Evolutionary conservation across 2,797 vertebrate species (phyloP), one percentile per base, ranked within the genome.

Genomic region (Sebastes matsubarae): DNA sequence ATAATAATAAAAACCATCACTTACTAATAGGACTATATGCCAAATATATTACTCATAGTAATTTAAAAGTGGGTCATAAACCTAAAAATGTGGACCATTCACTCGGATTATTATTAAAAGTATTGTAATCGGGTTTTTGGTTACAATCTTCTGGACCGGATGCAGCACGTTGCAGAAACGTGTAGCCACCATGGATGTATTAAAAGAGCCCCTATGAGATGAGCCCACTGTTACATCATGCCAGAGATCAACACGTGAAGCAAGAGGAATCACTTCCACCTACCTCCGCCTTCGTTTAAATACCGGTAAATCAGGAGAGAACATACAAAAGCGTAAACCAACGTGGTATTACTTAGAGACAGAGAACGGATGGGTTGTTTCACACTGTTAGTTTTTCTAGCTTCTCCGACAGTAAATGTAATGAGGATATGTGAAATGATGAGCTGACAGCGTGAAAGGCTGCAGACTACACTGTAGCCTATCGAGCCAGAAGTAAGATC

Each of bases 161-260:
- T 12, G 24, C 24, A 22, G 46, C 83, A 89, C 82, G 71, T 87
- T 87, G 50, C 32, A 60, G 12, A 70, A 82, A 86, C 73, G 72
- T 82, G 87, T 22, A 9, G 12, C 27, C 38, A 24, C 0, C 36
- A 36, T 36, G 36, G 36, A 36, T 36, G 36, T 36, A 36, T 36
- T 36, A 36, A 36, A 36, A 13, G 36, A 36, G 20, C 13, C 2
- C 20, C n/a, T 5, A 1, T n/a, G 54, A 8, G 16, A 1, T n/a
- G 54, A 10, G 16, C 8, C 7, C 29, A 22, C 20, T 1, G 12
- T 80, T 72, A 76, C 77, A 50, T 85, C 74, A 77, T 29, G 2
- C 5, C 85, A 85, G 34, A 88, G 81, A 89, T 20, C 16, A 78
- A 42, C 3, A 18, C 2, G 2, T 18, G 4, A 63, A 34, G 2